Evolutionary conservation across 2,888 invertebrate genomes (phyloP), one percentile per base, ranked within the genome.

Genomic region (Helicoverpa assulta): DNA sequence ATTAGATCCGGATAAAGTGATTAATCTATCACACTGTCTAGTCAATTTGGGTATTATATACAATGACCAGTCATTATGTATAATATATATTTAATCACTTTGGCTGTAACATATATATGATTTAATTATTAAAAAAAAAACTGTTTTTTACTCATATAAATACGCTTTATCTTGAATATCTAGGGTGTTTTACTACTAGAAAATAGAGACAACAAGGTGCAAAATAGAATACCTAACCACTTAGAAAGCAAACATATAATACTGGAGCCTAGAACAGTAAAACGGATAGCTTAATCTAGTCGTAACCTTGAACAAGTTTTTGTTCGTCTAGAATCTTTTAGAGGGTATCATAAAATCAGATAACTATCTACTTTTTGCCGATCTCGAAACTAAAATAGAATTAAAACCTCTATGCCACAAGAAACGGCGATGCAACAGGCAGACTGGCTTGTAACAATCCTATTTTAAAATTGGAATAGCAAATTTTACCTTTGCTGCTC

Each of bases 241-340:
- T 55, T 43, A 19, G 19, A 2, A 18, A 14, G 50, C 47, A 70
- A 50, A 50, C 5, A 51, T 12, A 43, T 19, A 18, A 26, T 21
- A 19, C 71, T 37, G 16, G 43, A 52, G 37, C 62, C 51, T 71
- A 71, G 71, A 71, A 77, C 77, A 71, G 71, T 73, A 73, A 77
- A 71, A 29, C 8, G 51, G 55, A 57, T 57, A 56, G 52, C 72
- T 71, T 62, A 52, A 73, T 77, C 62, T 43, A 52, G 56, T 77
- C 70, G 40, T 51, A 70, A 77, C 72, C 72, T 71, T 73, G 77
- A 52, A 40, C 37, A 56, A 40, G 0, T 52, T 77, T 71, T 33
- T 62, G 16, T 52, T 21, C 47, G 72, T 77, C 72, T 71, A 73
- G 72, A 73, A 72, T 51, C 77, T 62, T 58, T 26, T 52, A 70